These are phyloP conservation scores for Caenorhabditis afra DNA, from an alignment of 2,888 invertebrate species.

Conservation along the genomic window DNA sequence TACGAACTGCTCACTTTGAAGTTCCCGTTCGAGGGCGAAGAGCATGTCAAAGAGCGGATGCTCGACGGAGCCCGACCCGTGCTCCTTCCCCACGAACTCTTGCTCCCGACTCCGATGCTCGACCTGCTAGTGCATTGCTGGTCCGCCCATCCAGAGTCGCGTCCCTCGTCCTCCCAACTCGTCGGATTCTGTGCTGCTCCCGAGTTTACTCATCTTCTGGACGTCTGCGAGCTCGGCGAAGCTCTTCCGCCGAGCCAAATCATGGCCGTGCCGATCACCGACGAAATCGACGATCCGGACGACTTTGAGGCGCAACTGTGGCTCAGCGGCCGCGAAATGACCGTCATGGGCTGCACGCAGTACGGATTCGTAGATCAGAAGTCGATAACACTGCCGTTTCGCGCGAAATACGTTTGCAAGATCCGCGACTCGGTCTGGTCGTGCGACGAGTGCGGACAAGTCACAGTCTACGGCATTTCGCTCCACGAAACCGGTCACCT, in stretches of 20 bases:
- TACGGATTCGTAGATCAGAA: constrained; percentile 80
- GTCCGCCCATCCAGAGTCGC: constrained; percentile 88
- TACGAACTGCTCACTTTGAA: constrained; percentile 94
- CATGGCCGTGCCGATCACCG: constrained; percentile 54
- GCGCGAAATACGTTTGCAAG: constrained; percentile 54
- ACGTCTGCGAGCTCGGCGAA: constrained; percentile 86
- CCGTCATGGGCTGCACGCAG: constrained; percentile 79
- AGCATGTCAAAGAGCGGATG: constrained; percentile 96
- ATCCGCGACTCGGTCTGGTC: constrained; percentile 65
- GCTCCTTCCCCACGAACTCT: constrained; percentile 86
- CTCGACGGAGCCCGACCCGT: constrained; percentile 94
- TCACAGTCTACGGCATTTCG: constrained; percentile 58
- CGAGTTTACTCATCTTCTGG: constrained; percentile 91
- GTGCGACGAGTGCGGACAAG: constrained; percentile 61
- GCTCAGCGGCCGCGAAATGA: constrained; percentile 76
- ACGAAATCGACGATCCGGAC: constrained; percentile 63
- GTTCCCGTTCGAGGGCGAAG: constrained; percentile 95
- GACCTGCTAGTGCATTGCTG: constrained; percentile 97
- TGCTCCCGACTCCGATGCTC: constrained; percentile 85
- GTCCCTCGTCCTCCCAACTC: constrained; percentile 95
- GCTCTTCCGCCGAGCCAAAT: constrained; percentile 55
- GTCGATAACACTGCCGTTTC: constrained; percentile 43
- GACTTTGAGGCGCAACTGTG: constrained; percentile 69
- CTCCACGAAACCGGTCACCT: constrained; percentile 60
- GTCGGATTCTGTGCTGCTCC: constrained; percentile 84